Conservation (phyloP, 2,797 vertebrate genomes). For the Sylvilagus floridanus region DNA sequence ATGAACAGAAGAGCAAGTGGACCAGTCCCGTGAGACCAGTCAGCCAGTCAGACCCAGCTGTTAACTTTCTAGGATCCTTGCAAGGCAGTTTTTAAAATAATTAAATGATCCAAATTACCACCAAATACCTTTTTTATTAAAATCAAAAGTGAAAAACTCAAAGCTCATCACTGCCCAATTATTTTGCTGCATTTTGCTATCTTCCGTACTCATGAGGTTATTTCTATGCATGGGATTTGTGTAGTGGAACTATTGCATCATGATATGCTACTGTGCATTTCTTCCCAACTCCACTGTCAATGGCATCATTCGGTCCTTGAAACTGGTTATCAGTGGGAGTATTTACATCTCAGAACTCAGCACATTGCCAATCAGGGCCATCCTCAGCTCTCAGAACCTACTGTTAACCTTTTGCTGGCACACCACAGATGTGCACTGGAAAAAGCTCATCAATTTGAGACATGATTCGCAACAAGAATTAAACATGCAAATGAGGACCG, state of each 20-base stretch:
- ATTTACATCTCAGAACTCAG: neutral
- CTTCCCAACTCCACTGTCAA: neutral
- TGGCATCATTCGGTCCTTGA: neutral
- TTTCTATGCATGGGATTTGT: neutral
- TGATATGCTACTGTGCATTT: rapidly evolving
- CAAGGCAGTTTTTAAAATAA: neutral
- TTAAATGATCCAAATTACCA: neutral
- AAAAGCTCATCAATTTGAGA: neutral
- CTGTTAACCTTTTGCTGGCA: neutral
- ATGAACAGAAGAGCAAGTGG: neutral
- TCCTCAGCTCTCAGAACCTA: neutral
- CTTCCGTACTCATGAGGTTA: neutral
- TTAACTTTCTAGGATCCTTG: conserved; percentile 4
- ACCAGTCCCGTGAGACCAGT: neutral
- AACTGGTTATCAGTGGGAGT: neutral
- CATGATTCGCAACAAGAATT: neutral
- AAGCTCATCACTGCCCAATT: neutral
- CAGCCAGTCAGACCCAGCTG: neutral
- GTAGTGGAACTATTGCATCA: neutral
- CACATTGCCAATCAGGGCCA: neutral
- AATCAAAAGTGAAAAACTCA: neutral
- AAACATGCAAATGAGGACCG: neutral
- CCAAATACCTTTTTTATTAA: neutral
- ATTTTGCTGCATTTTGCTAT: neutral
- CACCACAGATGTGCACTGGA: neutral